Conservation (phyloP, 2,113 vertebrate species). For the Falco punctatus region DNA sequence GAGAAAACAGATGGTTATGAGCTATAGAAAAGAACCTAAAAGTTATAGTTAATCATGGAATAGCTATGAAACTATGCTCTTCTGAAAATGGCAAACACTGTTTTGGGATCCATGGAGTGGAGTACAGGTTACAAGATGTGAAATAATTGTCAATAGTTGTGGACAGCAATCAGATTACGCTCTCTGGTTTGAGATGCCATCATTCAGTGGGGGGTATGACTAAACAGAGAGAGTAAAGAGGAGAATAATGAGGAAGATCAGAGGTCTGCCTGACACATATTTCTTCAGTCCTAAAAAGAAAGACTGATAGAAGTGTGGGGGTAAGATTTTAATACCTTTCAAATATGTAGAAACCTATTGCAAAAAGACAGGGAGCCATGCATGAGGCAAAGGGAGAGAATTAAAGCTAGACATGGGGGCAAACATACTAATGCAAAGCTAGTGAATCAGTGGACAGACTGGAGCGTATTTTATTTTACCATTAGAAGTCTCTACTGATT, state of each 20-base stretch:
- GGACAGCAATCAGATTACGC: neutral
- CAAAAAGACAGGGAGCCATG: neutral
- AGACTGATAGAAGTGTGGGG: neutral
- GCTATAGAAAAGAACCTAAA: neutral
- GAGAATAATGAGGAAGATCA: neutral
- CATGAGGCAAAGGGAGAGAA: neutral
- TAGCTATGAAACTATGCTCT: neutral
- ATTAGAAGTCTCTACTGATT: neutral
- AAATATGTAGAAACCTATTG: neutral
- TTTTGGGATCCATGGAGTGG: neutral
- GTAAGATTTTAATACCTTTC: neutral
- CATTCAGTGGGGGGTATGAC: neutral
- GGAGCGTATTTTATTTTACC: neutral
- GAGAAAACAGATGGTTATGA: neutral
- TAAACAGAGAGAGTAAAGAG: neutral
- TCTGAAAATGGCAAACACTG: neutral
- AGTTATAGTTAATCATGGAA: neutral
- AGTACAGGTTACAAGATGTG: neutral
- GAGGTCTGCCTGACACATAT: neutral
- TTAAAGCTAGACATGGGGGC: neutral
- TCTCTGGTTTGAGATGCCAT: neutral
- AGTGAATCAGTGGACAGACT: neutral
- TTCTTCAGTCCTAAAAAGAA: neutral
- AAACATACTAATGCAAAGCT: neutral
- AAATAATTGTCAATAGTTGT: neutral